Conservation (phyloP, 2,113 vertebrate genomes). For the Anser brachyrhynchus region DNA sequence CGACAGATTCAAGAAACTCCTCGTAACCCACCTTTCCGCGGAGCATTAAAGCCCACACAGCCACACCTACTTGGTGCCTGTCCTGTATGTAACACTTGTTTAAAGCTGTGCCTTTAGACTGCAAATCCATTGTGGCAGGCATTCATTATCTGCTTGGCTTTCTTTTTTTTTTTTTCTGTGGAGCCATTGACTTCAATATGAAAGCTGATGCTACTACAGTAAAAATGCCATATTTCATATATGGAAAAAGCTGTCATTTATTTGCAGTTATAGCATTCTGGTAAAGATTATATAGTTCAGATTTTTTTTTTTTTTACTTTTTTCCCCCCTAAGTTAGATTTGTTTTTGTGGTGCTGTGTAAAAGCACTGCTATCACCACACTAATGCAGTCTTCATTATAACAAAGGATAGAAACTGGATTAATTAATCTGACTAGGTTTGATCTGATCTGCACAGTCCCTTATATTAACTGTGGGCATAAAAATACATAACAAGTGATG, state of each 20-base stretch:
- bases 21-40: not conserved
- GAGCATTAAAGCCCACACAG: not conserved
- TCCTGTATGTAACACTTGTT: not conserved
- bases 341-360: not conserved
- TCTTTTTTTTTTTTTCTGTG: not conserved
- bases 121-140: not conserved
- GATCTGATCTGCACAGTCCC: not conserved
- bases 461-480: not conserved
- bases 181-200: not conserved
- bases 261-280: not conserved
- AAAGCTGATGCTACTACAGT: not conserved
- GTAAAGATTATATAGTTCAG: not conserved
- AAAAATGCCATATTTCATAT: not conserved
- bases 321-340: not conserved
- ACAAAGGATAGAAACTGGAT: not conserved
- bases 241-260: not conserved
- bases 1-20: not conserved
- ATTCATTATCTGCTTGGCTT: conserved; percentile 13
- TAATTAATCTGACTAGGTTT: not conserved
- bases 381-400: not conserved
- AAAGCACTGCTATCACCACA: not conserved
- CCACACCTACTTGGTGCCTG: not conserved
- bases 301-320: not conserved
- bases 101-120: not conserved
- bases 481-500: not conserved